Base-by-base conservation (phyloP, 2,888 invertebrate species). In the Orgyia antiqua region DNA sequence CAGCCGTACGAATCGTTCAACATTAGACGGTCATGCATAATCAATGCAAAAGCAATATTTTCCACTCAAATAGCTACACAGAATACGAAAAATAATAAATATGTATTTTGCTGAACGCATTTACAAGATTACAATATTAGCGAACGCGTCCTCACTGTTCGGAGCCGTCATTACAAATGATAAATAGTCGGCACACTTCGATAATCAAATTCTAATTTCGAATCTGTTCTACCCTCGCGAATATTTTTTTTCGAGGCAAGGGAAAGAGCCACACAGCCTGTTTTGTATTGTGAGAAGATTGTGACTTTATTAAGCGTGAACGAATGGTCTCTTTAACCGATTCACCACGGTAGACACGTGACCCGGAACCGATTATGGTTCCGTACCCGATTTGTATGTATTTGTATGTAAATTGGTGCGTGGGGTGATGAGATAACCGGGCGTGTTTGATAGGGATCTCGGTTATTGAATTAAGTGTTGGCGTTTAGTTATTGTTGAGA, bases 331-430 rank as follows among this genome's bases (percentile, higher is more conserved):
- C 77, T 80, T 79, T 77, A 76, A 75, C 73, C 61, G 82, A 89
- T 89, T 88, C 86, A 88, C 74, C 76, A 73, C 86, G 88, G 77
- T 67, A 56, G 87, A 63, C 89, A 89, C 89, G 89, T 88, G 89
- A 89, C 88, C 77, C 80, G 83, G 79, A 83, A 84, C 83, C 72
- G 78, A 87, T 83, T 76, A 68, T 61, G 74, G 73, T 70, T 65
- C 74, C 69, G 68, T 61, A 65, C 64, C 65, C 63, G 71, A 73
- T 76, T 75, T 76, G 74, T 76, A 73, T 70, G 73, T 74, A 78
- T 83, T 78, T 82, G 78, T 77, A 80, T 79, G 82, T 77, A 77
- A 83, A 82, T 80, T 68, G 62, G 54, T 50, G 62, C 59, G 64
- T 73, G 75, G 77, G 77, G 79, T 68, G 75, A 69, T 42, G 59